Conservation (phyloP, 1,140 invertebrate genomes). For the Tetramorium alpestre region DNA sequence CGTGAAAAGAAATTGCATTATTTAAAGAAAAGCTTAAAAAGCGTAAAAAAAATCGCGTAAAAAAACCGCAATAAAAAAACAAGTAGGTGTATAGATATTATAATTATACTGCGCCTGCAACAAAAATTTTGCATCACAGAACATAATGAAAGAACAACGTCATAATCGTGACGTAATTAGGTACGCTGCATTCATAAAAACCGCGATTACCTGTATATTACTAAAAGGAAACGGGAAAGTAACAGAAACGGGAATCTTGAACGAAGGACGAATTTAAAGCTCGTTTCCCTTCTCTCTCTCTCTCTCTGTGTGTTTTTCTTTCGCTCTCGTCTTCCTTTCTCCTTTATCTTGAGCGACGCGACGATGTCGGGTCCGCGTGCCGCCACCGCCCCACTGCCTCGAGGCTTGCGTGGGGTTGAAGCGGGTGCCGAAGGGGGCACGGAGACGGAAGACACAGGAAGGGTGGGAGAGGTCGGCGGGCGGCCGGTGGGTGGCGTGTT, state of each 20-base stretch:
- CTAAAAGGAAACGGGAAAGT: background rate
- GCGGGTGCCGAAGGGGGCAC: slow-evolving; percentile 40
- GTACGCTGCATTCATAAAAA: background rate
- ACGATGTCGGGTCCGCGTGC: slow-evolving; percentile 52
- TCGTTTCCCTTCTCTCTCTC: background rate
- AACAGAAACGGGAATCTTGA: background rate
- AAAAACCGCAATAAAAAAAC: background rate
- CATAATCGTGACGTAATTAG: background rate
- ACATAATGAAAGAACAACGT: background rate
- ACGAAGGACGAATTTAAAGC: background rate
- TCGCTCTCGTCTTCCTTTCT: background rate
- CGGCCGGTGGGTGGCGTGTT: slow-evolving; percentile 74
- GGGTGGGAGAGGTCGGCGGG: slow-evolving; percentile 46
- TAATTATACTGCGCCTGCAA: no score
- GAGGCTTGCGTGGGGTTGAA: slow-evolving; percentile 59
- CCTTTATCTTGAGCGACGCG: background rate
- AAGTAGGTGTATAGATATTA: no score
- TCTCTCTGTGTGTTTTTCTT: background rate
- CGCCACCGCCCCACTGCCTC: slow-evolving; percentile 37
- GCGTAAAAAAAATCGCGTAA: no score
- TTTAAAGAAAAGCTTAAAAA: no score
- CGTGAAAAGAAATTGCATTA: no score
- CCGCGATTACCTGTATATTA: background rate
- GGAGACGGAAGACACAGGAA: slow-evolving; percentile 19
- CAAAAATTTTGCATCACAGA: background rate